Percentiles rank a stretch among this genome's conserved stretches.
Conservation (phyloP, 2,113 vertebrate genomes). For the Ptychochromis oligacanthus region DNA sequence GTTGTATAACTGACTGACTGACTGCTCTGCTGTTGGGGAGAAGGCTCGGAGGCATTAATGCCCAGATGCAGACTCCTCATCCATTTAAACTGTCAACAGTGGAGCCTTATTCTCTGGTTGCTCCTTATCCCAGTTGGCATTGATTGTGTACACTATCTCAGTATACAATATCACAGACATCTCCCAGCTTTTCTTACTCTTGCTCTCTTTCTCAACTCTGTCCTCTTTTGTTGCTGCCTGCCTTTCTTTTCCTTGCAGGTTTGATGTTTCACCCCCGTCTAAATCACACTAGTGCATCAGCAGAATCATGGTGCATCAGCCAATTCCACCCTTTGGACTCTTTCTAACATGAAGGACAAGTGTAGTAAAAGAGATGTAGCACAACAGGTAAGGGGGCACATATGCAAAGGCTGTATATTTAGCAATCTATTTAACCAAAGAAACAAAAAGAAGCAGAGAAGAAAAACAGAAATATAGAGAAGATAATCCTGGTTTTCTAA, state of each 20-base stretch:
- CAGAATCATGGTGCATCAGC: constrained; percentile 17
- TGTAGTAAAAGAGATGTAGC: not conserved
- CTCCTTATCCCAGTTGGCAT: constrained; percentile 25
- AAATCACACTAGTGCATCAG: constrained; percentile 16
- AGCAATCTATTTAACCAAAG: not conserved
- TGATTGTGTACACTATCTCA: constrained; percentile 29
- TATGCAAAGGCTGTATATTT: not conserved
- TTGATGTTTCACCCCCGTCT: not conserved
- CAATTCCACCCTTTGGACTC: not conserved
- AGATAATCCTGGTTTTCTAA: constrained; percentile 50
- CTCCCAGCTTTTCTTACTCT: not conserved
- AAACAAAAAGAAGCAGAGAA: constrained; percentile 2
- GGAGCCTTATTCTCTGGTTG: constrained; percentile 32
- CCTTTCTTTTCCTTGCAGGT: not conserved
- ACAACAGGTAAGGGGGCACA: too few species aligned
- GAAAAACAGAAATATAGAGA: constrained; percentile 6
- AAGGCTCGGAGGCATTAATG: constrained; percentile 45
- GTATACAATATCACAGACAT: constrained; percentile 14
- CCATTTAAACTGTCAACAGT: constrained; percentile 53
- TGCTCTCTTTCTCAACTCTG: not conserved
- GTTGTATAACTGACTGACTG: constrained; percentile 63
- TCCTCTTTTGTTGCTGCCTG: not conserved
- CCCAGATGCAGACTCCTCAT: constrained; percentile 50
- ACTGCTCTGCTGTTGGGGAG: constrained; percentile 36
- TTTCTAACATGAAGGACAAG: constrained; percentile 19